A percentile compares a stretch with the other conserved stretches of the same genome.
These are phyloP conservation scores for Naja naja DNA, from an alignment of 2,113 vertebrate genomes.

Conservation along the genomic window DNA sequence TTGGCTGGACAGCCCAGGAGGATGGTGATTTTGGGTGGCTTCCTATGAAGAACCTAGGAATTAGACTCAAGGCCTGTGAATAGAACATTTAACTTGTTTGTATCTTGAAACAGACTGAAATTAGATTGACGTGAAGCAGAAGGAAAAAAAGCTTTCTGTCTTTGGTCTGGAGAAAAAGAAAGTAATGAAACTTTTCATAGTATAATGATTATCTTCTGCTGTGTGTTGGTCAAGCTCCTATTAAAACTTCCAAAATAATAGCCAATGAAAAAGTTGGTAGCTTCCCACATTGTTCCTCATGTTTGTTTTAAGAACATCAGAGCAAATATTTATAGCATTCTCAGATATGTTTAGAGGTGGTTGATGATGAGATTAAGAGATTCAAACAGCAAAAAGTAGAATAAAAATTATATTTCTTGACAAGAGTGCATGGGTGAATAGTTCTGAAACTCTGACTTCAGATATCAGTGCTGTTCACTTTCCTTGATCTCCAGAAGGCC, in stretches of 20 bases:
- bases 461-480: neutral
- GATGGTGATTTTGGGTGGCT: neutral
- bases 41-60: neutral
- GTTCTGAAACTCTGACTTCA: neutral
- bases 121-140: neutral
- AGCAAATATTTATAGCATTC: neutral
- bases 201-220: neutral
- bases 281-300: neutral
- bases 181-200: neutral
- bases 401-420: neutral
- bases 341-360: neutral
- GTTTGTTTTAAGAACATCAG: neutral
- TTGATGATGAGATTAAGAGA: neutral
- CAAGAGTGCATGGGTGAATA: neutral
- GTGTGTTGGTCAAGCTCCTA: neutral
- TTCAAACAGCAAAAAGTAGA: neutral
- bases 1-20: neutral
- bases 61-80: neutral
- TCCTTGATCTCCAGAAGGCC: neutral
- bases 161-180: neutral
- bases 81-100: neutral
- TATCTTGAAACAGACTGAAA: neutral
- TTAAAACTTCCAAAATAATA: neutral
- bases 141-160: neutral
- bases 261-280: neutral